These are phyloP conservation scores for Hylaea fasciaria DNA, from an alignment of 2,888 invertebrate species.

Conservation along the genomic window DNA sequence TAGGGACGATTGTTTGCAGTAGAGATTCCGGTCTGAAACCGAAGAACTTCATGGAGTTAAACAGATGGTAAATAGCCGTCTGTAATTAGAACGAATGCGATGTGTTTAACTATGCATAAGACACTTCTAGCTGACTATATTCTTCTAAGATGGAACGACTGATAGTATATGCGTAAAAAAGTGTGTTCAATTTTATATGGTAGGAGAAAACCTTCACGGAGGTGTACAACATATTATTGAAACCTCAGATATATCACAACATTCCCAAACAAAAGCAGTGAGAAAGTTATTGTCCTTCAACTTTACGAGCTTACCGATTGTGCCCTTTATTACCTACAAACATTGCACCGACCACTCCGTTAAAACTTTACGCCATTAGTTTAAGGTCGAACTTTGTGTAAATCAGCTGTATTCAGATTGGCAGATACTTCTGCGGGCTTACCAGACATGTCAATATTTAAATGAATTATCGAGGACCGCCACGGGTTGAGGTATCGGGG, in stretches of 20 bases:
- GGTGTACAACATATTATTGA: neutral
- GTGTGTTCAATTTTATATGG: too few relatives aligned
- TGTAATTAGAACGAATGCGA: too few relatives aligned
- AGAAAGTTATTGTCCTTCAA: slow-evolving; percentile 55
- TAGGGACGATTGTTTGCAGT: slow-evolving; percentile 1
- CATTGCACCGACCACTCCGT: neutral
- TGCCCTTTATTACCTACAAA: slow-evolving; percentile 29
- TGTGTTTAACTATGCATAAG: too few relatives aligned
- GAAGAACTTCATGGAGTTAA: too few relatives aligned
- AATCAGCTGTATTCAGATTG: slow-evolving; percentile 7
- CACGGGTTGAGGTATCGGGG: slow-evolving; percentile 33
- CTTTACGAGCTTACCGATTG: slow-evolving; percentile 44
- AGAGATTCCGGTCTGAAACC: too few relatives aligned
- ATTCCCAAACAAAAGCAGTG: slow-evolving; percentile 41
- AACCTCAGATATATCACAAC: slow-evolving; percentile 20
- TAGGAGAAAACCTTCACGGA: neutral
- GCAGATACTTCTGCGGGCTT: slow-evolving; percentile 37
- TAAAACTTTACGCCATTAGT: slow-evolving; percentile 7
- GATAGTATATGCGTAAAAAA: too few relatives aligned
- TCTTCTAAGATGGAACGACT: too few relatives aligned
- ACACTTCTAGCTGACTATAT: too few relatives aligned
- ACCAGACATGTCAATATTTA: slow-evolving; percentile 45
- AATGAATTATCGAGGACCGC: slow-evolving; percentile 46
- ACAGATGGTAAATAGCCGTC: too few relatives aligned
- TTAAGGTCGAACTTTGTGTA: slow-evolving; percentile 22